Conservation (phyloP, 1,140 invertebrate genomes). For the Stratiolaelaps scimitus region DNA sequence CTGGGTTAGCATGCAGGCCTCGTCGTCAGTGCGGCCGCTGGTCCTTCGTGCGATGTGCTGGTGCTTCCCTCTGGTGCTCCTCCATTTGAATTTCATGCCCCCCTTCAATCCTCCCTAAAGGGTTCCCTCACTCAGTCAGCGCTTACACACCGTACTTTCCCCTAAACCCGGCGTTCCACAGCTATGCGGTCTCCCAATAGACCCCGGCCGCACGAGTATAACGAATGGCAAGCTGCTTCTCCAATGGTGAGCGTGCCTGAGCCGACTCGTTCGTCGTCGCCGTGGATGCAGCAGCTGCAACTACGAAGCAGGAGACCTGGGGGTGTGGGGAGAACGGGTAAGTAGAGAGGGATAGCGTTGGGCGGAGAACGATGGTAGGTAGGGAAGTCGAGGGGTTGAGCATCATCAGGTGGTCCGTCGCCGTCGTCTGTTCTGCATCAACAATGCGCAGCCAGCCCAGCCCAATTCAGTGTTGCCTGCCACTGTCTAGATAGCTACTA, state of each 20-base stretch:
- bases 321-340: no score
- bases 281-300: no score
- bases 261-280: not conserved
- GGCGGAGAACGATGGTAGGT: no score
- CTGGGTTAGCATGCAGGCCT: conserved; percentile 19
- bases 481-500: no score
- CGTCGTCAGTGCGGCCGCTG: not conserved
- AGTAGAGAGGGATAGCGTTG: no score
- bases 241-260: not conserved
- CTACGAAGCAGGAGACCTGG: no score
- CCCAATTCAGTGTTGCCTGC: no score
- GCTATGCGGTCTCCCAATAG: conserved; percentile 6
- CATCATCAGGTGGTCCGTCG: conserved; percentile 27
- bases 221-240: conserved; percentile 24
- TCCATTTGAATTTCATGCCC: conserved; percentile 28
- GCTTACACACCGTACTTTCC: not conserved
- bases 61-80: conserved; percentile 8
- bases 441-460: not conserved
- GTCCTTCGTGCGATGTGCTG: no score
- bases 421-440: conserved; percentile 14
- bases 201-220: conserved; percentile 4
- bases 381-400: not conserved
- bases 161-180: no score
- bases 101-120: not conserved
- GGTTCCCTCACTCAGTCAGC: not conserved